Conservation (phyloP, 2,888 invertebrate species). For the Gandaritis pyraliata region DNA sequence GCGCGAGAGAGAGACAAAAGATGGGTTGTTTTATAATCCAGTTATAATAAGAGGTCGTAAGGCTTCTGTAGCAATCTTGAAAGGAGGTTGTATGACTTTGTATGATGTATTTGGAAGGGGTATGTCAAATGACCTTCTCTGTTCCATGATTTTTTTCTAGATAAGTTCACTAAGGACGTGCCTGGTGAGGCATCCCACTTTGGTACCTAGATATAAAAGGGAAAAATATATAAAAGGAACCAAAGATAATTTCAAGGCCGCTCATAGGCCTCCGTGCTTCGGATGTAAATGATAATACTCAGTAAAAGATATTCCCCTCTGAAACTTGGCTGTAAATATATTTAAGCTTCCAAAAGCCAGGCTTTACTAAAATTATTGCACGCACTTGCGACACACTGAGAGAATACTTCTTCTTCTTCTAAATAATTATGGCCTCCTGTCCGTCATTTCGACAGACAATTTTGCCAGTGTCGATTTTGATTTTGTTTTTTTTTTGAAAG, state of each 20-base stretch:
- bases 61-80: conserved; percentile 36
- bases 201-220: too few species aligned
- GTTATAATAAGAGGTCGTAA: conserved; percentile 40
- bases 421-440: too few species aligned
- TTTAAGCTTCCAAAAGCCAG: conserved; percentile 33
- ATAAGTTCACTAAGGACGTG: too few species aligned
- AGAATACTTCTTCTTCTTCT: background rate
- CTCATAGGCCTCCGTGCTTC: background rate
- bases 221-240: too few species aligned
- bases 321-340: conserved; percentile 36
- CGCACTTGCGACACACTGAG: conserved; percentile 30
- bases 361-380: conserved; percentile 40
- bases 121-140: too few species aligned
- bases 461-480: too few species aligned
- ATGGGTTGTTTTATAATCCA: conserved; percentile 38
- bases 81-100: conserved; percentile 29
- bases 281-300: conserved; percentile 1
- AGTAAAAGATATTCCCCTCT: conserved; percentile 22
- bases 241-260: too few species aligned
- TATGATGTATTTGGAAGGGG: conserved; percentile 1
- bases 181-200: too few species aligned
- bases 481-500: too few species aligned
- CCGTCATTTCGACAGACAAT: too few species aligned
- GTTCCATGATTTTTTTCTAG: too few species aligned
- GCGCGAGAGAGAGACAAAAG: conserved; percentile 38